Evolutionary conservation across 2,113 vertebrate species (phyloP).

Genomic region (Xiphorhynchus elegans): DNA sequence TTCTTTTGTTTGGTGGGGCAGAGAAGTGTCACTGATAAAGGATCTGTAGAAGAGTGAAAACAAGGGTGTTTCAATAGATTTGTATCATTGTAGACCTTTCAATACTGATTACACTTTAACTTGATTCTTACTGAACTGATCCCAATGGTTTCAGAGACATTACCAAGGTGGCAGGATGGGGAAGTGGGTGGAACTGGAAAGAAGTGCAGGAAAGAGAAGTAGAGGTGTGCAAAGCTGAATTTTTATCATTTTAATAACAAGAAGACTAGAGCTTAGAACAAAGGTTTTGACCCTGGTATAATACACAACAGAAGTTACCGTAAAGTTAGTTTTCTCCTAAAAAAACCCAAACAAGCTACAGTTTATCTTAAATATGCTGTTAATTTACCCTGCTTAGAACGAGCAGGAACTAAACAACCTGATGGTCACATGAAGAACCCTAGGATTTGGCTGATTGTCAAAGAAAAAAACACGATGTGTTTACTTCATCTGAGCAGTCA

Average conservation of each 20-base stretch:
- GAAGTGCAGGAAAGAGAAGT: neutral
- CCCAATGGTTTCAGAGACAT: neutral
- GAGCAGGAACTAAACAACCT: neutral
- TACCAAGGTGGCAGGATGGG: fast-evolving
- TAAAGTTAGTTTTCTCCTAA: neutral
- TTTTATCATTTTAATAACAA: neutral
- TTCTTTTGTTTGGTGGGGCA: neutral
- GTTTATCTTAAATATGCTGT: neutral
- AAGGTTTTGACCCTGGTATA: neutral
- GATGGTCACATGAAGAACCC: neutral
- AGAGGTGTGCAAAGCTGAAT: neutral
- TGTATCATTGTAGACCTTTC: neutral
- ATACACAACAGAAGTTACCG: neutral
- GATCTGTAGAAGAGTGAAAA: neutral
- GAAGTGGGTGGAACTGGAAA: neutral
- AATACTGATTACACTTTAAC: neutral
- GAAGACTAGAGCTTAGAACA: neutral
- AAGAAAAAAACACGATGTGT: neutral
- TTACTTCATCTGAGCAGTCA: neutral
- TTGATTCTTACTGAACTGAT: neutral
- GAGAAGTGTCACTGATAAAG: neutral
- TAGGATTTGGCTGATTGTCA: neutral
- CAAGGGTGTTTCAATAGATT: neutral
- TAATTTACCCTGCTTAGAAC: neutral
- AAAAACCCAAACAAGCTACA: neutral